Evolutionary conservation across 2,113 vertebrate genomes (phyloP).

Genomic region (Phyllostomus hastatus): DNA sequence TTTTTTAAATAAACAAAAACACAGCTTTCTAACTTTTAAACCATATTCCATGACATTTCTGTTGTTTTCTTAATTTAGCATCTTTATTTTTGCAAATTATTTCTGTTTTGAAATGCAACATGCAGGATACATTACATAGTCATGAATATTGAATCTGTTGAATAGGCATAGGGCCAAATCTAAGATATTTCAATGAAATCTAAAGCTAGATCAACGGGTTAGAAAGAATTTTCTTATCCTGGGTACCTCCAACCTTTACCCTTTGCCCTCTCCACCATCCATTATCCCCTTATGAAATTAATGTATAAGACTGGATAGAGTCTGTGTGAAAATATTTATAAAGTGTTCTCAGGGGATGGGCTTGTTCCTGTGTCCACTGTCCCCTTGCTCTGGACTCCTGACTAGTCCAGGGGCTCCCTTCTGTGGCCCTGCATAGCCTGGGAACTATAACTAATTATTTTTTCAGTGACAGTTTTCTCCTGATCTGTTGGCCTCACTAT

Average conservation of each 20-base stretch:
- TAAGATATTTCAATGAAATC: not conserved
- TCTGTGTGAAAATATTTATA: not conserved
- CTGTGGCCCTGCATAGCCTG: rapidly evolving
- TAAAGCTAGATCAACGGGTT: not conserved
- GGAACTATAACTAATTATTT: not conserved
- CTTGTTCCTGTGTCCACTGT: not conserved
- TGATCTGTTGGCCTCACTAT: not conserved
- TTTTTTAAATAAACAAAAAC: not conserved
- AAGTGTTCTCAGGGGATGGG: not conserved
- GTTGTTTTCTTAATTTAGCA: not conserved
- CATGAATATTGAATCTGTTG: not conserved
- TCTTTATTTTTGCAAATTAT: not conserved
- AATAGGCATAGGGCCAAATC: not conserved
- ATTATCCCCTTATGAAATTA: not conserved
- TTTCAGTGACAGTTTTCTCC: not conserved
- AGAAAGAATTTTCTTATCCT: not conserved
- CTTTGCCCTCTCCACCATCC: rapidly evolving
- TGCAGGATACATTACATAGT: not conserved
- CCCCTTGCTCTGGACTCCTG: not conserved
- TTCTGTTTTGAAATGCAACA: not conserved
- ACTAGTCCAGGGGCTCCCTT: not conserved
- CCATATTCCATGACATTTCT: not conserved
- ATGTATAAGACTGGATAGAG: not conserved
- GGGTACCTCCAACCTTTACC: rapidly evolving
- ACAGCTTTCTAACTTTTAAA: not conserved